These are phyloP conservation scores for Nematolebias whitei DNA, from an alignment of 2,113 vertebrate species.

Conservation along the genomic window DNA sequence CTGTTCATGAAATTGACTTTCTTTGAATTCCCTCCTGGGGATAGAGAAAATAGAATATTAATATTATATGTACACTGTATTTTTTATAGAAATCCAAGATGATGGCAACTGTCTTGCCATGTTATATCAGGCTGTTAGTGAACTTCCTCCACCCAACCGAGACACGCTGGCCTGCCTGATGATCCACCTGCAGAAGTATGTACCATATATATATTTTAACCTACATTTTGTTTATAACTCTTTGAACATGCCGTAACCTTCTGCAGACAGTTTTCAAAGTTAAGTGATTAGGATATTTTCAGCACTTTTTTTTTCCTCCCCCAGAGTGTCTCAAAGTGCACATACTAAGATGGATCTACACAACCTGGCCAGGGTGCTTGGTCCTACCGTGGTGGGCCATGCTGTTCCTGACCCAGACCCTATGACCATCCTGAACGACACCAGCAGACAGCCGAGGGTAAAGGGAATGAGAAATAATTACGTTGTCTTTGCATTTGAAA, in stretches of 20 bases:
- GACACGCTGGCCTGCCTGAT: conserved; percentile 94
- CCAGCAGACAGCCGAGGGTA: conserved; percentile 88
- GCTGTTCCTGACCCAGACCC: conserved; percentile 88
- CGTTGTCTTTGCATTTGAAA: too few species aligned
- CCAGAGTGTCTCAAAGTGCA: conserved; percentile 86
- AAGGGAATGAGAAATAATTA: background rate
- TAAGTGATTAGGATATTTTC: background rate
- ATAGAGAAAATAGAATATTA: background rate
- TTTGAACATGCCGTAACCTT: background rate
- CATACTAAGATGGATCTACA: conserved; percentile 88
- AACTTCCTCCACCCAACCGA: conserved; percentile 89
- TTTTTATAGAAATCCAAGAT: conserved; percentile 85
- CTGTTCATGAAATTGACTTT: too few species aligned
- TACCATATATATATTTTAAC: background rate
- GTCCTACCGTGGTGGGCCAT: conserved; percentile 91
- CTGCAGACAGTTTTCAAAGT: background rate
- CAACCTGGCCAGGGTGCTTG: conserved; percentile 91
- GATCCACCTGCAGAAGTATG: conserved; percentile 90
- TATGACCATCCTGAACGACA: conserved; percentile 89
- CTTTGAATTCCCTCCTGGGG: background rate
- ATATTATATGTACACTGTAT: background rate
- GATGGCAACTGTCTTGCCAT: conserved; percentile 89
- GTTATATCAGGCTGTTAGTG: conserved; percentile 86
- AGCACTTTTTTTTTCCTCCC: background rate
- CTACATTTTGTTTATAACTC: background rate